These are phyloP conservation scores for Labrus mixtus DNA, from an alignment of 2,113 vertebrate genomes.

Conservation along the genomic window DNA sequence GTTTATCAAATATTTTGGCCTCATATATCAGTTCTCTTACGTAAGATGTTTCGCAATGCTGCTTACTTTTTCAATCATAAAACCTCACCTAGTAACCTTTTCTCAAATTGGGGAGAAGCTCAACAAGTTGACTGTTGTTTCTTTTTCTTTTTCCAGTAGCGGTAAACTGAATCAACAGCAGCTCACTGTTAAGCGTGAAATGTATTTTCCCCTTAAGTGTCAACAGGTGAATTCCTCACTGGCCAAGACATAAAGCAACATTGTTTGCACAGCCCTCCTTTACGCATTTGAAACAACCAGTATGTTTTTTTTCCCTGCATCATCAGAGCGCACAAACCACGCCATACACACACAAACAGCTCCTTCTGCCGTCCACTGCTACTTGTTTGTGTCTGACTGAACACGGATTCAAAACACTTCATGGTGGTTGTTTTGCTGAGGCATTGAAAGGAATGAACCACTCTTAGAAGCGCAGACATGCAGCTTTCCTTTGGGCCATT, in stretches of 20 bases:
- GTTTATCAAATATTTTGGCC: neutral
- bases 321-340: conserved; percentile 10
- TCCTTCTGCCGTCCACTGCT: conserved; percentile 19
- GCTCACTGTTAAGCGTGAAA: neutral
- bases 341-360: neutral
- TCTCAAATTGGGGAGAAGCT: neutral
- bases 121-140: neutral
- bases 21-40: neutral
- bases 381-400: conserved; percentile 35
- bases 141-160: conserved; percentile 16
- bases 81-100: neutral
- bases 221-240: conserved; percentile 11
- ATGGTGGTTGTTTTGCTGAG: conserved; percentile 20
- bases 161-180: neutral
- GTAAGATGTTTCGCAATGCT: neutral
- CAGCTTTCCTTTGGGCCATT: neutral
- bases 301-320: conserved; percentile 11
- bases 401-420: conserved; percentile 30
- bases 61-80: neutral
- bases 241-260: conserved; percentile 6
- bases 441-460: conserved; percentile 24
- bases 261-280: conserved; percentile 41
- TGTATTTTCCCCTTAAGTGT: conserved; percentile 24
- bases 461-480: conserved; percentile 4
- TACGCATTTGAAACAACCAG: conserved; percentile 42